Percentiles rank a stretch among this genome's conserved stretches.
Conservation (phyloP, 2,888 invertebrate genomes). For the Chirona hameri region DNA sequence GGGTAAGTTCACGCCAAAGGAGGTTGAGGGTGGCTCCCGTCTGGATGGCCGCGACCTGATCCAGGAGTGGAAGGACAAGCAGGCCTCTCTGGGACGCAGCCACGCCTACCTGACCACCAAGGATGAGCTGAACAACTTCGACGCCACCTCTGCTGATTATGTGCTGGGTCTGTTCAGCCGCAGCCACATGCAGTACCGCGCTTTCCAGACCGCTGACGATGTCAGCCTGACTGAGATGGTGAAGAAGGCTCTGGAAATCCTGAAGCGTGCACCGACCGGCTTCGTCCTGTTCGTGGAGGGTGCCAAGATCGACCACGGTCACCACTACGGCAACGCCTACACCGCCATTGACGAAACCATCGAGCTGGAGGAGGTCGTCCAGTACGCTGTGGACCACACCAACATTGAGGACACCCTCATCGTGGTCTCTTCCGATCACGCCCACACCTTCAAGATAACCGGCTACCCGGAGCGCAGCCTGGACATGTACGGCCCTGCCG, state of each 20-base stretch:
- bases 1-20: background rate
- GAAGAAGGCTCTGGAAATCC: constrained; percentile 24
- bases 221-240: constrained; percentile 22
- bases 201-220: constrained; percentile 7
- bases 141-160: constrained; percentile 5
- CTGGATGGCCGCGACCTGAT: constrained; percentile 23
- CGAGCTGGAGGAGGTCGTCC: constrained; percentile 23
- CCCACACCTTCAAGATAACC: constrained; percentile 69
- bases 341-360: constrained; percentile 54
- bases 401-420: constrained; percentile 62
- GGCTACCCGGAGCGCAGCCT: constrained; percentile 69
- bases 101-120: constrained; percentile 24
- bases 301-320: constrained; percentile 63
- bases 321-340: constrained; percentile 75
- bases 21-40: constrained; percentile 1
- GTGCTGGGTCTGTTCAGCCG: constrained; percentile 14
- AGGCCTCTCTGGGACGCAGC: constrained; percentile 6
- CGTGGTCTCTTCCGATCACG: constrained; percentile 73
- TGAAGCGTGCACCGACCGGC: background rate
- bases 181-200: constrained; percentile 13
- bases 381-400: background rate
- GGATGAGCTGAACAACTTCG: constrained; percentile 10
- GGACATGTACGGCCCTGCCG: constrained; percentile 63
- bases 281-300: constrained; percentile 8
- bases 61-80: constrained; percentile 27